Conservation (phyloP, 2,113 vertebrate genomes). For the Struthio camelus region DNA sequence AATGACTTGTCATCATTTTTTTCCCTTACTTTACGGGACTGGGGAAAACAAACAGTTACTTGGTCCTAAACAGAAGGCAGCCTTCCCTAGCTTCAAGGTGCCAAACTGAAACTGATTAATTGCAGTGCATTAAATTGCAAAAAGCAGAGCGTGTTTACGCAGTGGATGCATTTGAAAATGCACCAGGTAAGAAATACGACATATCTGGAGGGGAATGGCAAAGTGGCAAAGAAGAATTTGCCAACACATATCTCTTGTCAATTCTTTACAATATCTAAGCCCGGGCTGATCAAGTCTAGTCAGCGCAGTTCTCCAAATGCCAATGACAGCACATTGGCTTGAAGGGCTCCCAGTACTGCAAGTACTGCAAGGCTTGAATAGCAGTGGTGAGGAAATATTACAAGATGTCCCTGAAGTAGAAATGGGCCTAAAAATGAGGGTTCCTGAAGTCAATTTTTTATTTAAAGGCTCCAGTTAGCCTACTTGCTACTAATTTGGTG, state of each 20-base stretch:
- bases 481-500: background rate
- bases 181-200: background rate
- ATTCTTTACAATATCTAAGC: background rate
- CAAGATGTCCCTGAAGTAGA: background rate
- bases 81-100: background rate
- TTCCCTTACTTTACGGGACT: background rate
- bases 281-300: background rate
- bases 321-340: background rate
- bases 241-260: background rate
- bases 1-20: constrained; percentile 45
- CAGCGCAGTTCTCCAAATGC: background rate
- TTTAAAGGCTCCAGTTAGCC: background rate
- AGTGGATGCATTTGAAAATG: background rate
- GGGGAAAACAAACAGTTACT: constrained; percentile 13
- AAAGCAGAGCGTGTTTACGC: fast-evolving
- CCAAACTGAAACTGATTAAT: constrained; percentile 16
- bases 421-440: fast-evolving
- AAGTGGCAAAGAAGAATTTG: background rate
- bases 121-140: background rate
- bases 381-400: fast-evolving
- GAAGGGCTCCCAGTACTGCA: background rate
- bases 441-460: background rate
- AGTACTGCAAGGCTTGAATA: background rate
- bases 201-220: background rate
- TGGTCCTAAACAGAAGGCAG: background rate